A percentile compares a stretch with the other conserved stretches of the same genome.
Conservation (phyloP, 30 jellyfish, hydroid and myxozoan species). For the Pseudorhiza aurosa region DNA sequence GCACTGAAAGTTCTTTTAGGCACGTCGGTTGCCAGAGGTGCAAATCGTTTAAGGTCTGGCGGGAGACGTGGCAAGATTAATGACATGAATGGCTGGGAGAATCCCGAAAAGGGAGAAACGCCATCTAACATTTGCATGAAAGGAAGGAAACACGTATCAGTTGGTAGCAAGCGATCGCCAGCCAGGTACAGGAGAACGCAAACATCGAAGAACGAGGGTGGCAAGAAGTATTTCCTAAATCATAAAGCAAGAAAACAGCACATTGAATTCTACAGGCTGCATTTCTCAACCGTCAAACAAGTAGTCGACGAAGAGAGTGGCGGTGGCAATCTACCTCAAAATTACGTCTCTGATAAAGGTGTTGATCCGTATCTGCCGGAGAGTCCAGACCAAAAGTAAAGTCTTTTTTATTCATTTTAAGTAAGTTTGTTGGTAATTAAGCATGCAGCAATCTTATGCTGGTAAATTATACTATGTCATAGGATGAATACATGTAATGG, state of each 20-base stretch:
- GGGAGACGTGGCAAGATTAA: neutral
- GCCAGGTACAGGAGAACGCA: constrained; percentile 1
- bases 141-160: constrained; percentile 9
- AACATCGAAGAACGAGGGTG: neutral
- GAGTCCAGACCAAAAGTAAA: constrained; percentile 37
- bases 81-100: constrained; percentile 25
- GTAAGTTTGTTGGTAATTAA: no score
- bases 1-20: constrained; percentile 10
- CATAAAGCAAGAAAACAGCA: constrained; percentile 26
- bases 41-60: constrained; percentile 2
- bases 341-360: neutral
- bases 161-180: neutral
- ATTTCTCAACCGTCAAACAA: constrained; percentile 29
- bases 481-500: no score
- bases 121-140: neutral
- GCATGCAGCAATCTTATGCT: no score
- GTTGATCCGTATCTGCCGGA: constrained; percentile 57
- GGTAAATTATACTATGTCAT: no score
- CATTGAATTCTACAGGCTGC: constrained; percentile 26
- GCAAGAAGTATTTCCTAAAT: constrained; percentile 18
- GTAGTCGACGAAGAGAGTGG: neutral
- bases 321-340: neutral
- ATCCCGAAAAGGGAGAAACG: neutral
- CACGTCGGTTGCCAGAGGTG: neutral
- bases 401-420: no score